These are phyloP conservation scores for Zosterops japonicus DNA, from an alignment of 2,113 vertebrate species.

Conservation along the genomic window DNA sequence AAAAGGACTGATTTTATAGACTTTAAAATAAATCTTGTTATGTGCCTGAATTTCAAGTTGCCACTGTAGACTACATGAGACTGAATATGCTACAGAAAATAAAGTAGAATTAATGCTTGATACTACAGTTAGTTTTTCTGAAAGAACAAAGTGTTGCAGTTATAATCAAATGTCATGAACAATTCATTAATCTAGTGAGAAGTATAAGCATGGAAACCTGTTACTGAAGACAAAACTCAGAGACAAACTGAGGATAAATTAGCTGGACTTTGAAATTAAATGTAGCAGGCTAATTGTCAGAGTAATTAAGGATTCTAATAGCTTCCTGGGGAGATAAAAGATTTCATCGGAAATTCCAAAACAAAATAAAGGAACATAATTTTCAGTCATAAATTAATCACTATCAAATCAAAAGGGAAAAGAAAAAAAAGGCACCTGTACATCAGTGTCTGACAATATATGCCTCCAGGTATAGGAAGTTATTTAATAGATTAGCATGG, in stretches of 20 bases:
- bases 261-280: not conserved
- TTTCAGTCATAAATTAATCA: not conserved
- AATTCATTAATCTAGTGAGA: not conserved
- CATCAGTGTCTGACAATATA: not conserved
- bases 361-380: not conserved
- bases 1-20: not conserved
- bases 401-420: not conserved
- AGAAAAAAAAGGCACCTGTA: not conserved
- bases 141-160: not conserved
- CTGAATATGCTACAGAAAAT: not conserved
- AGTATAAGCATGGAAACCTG: not conserved
- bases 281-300: not conserved
- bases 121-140: not conserved
- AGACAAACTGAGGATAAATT: not conserved
- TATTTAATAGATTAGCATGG: not conserved
- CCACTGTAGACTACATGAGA: not conserved
- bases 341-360: not conserved
- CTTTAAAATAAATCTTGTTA: not conserved
- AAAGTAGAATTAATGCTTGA: not conserved
- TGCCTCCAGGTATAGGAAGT: not conserved
- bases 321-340: not conserved
- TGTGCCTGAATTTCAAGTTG: not conserved
- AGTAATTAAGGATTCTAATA: not conserved
- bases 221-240: not conserved
- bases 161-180: not conserved